Base-by-base conservation (phyloP, 2,113 vertebrate genomes). In the Eleginops maclovinus region DNA sequence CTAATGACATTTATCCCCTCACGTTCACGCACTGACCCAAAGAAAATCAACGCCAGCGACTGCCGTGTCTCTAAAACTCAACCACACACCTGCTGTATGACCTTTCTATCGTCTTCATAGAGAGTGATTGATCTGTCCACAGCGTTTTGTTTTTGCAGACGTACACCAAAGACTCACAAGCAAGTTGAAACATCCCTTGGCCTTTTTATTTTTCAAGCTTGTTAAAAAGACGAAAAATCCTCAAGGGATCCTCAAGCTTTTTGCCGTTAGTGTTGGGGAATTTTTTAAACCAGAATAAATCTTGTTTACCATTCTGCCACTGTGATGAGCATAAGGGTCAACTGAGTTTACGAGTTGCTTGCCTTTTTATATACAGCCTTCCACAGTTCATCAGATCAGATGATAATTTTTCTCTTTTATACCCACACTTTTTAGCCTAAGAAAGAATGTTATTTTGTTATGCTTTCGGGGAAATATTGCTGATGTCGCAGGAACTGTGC, bases 81-180 rank as follows among this genome's bases (percentile, higher is more conserved):
- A 53, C 58, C 14, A 15, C 72, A 77, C 81, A 77, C 69, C 81
- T 81, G 73, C 81, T 63, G 43, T 74, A 49, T 81, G 81, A 83
- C 81, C 81, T 77, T 80, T 80, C 58, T 12, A 26, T 50, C 1
- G 17, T 77, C 70, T 64, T 73, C 44, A 46, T 0, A 6, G 22
- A 44, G 41, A 22, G 54, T 13, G 64, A 82, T 12, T 68, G 71
- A 75, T 86, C 75, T 26, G 49, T 36, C 7, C 49, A 40, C 19
- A 24, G 62, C 47, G 44, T 51, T 58, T 73, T 3, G 47, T 69
- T 58, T 64, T 62, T 17, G 17, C 36, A 71, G 11, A 72, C 15
- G 2, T 1, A 15, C 49, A 41, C 21, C 46, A 49, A 49, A 60
- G 44, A 31, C 59, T 61, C 7, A 2, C 10, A 3, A 13, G 9